phyloP scores from a whole-genome alignment of 2,113 vertebrate species.

The Lanius collurio region DNA sequence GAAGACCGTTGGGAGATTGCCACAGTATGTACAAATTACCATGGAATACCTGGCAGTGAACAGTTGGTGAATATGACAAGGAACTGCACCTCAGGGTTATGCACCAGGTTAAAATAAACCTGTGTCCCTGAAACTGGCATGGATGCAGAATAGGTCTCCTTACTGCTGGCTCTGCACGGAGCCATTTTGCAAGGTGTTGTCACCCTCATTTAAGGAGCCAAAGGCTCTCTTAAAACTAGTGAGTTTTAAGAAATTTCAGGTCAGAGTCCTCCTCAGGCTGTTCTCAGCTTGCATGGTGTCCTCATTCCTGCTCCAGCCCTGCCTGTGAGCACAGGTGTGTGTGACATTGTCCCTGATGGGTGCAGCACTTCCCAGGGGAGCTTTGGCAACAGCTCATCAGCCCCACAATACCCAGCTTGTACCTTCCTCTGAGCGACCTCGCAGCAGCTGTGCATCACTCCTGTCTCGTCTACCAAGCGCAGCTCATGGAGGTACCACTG shows the following conservation, averaged over 20 bases:
- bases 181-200: background rate
- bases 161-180: background rate
- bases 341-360: background rate
- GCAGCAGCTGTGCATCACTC: background rate
- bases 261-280: background rate
- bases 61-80: background rate
- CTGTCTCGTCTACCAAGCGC: background rate
- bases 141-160: background rate
- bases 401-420: background rate
- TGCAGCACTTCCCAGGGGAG: background rate
- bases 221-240: background rate
- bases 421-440: background rate
- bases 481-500: background rate
- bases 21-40: background rate
- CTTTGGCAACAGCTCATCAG: background rate
- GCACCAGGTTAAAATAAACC: background rate
- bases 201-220: background rate
- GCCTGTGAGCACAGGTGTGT: background rate
- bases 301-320: background rate
- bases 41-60: background rate
- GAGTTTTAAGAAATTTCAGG: background rate
- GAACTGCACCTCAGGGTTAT: background rate
- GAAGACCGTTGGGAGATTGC: background rate
- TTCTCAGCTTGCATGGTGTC: fast-evolving
- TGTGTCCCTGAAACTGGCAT: fast-evolving